Percentiles rank a stretch among this genome's conserved stretches.
phyloP scores from a whole-genome alignment of 2,113 vertebrate genomes.

The Bos javanicus region DNA sequence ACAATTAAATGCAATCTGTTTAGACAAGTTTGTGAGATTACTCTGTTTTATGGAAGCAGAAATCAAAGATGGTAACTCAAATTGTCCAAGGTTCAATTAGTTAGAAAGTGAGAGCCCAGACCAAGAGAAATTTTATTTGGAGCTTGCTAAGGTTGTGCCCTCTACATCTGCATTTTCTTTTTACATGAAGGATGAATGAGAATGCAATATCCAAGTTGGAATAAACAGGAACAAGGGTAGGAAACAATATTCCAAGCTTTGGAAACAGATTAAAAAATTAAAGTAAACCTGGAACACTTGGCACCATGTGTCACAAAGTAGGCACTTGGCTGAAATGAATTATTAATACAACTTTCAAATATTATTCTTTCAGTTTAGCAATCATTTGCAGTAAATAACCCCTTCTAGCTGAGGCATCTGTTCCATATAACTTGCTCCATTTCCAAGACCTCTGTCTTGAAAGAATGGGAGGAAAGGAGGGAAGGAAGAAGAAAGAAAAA shows the following conservation, averaged over 20 bases:
- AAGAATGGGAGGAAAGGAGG: background rate
- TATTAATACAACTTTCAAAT: background rate
- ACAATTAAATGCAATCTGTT: background rate
- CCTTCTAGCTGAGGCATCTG: background rate
- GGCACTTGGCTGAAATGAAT: background rate
- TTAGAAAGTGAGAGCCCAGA: background rate
- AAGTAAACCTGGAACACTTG: background rate
- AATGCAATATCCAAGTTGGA: no score
- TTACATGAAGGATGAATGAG: background rate
- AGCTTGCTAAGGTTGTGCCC: background rate
- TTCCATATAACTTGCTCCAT: background rate
- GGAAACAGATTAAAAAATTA: background rate
- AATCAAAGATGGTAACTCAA: background rate
- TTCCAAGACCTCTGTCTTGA: background rate
- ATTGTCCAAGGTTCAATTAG: background rate
- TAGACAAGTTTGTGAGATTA: background rate
- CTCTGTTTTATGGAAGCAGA: background rate
- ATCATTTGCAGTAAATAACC: background rate
- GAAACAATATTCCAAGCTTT: background rate
- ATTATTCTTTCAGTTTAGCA: background rate
- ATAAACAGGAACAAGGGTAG: background rate
- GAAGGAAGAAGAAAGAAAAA: background rate
- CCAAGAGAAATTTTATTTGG: background rate
- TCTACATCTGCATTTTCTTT: background rate
- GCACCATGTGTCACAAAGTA: background rate